Evolutionary conservation across 1,140 invertebrate genomes (phyloP).

Genomic region (Achroia grisella): DNA sequence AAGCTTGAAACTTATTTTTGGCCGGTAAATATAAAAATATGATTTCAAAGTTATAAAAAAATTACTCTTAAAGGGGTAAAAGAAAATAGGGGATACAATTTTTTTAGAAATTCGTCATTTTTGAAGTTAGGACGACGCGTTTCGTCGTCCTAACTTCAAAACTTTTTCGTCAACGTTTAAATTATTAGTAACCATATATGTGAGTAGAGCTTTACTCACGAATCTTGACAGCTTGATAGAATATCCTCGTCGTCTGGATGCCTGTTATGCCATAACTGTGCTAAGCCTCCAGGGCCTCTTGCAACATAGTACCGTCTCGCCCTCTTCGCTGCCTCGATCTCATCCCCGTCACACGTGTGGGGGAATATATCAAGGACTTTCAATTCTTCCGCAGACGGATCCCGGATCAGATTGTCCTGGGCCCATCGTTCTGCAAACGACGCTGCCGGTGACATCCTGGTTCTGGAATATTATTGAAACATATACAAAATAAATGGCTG

Average conservation of each 20-base stretch:
- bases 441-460: slow-evolving; percentile 63
- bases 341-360: slow-evolving; percentile 42
- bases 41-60: too few species aligned
- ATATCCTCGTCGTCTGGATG: slow-evolving; percentile 60
- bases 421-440: slow-evolving; percentile 67
- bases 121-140: too few species aligned
- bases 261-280: slow-evolving; percentile 48
- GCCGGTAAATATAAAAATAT: too few species aligned
- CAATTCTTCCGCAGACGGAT: slow-evolving; percentile 35
- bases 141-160: too few species aligned
- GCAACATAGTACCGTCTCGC: slow-evolving; percentile 54
- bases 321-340: slow-evolving; percentile 41
- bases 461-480: slow-evolving; percentile 21
- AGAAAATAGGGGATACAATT: too few species aligned
- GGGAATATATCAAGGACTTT: slow-evolving; percentile 37
- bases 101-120: too few species aligned
- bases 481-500: too few species aligned
- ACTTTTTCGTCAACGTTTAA: too few species aligned
- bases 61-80: too few species aligned
- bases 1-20: too few species aligned
- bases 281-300: slow-evolving; percentile 44
- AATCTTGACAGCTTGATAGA: slow-evolving; percentile 62
- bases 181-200: too few species aligned
- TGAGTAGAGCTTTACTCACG: slow-evolving; percentile 31
- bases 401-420: slow-evolving; percentile 49